phyloP scores from a whole-genome alignment of 1,140 invertebrate genomes.

The Gryon sp. region DNA sequence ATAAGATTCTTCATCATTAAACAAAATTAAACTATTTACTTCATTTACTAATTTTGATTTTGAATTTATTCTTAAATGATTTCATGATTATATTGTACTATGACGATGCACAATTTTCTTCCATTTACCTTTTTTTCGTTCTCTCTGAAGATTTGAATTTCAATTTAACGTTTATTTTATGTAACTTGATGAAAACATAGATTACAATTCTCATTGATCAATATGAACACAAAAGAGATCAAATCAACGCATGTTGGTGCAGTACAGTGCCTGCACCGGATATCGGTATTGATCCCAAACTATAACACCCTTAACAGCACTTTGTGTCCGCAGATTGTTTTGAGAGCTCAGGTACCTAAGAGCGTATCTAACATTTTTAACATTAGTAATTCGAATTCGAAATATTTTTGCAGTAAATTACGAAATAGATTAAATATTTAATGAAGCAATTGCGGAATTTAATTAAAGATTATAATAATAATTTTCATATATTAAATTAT shows the following conservation, averaged over 20 bases:
- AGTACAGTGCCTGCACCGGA: conserved; percentile 1
- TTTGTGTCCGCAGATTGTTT: conserved; percentile 10
- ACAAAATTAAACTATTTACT: conserved; percentile 7
- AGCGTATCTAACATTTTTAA: not conserved
- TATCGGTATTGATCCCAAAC: conserved; percentile 22
- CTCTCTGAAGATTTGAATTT: conserved; percentile 16
- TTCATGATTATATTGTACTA: not conserved
- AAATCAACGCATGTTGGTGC: not conserved
- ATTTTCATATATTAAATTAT: too few relatives aligned
- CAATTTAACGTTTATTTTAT: not conserved
- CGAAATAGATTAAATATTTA: too few relatives aligned
- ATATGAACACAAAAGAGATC: conserved; percentile 7
- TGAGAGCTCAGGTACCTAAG: conserved; percentile 17
- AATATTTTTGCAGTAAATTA: too few relatives aligned
- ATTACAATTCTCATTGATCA: conserved; percentile 2
- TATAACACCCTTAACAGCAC: conserved; percentile 17
- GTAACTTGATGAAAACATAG: conserved; percentile 4
- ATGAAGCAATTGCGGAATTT: too few relatives aligned
- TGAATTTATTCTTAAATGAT: conserved; percentile 8
- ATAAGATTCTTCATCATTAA: conserved; percentile 1
- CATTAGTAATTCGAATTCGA: conserved; percentile 3
- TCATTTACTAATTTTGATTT: not conserved
- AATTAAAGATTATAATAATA: too few relatives aligned
- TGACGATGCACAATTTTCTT: too few relatives aligned
- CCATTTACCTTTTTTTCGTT: too few relatives aligned